Percentiles rank a stretch among this genome's conserved stretches.
Evolutionary conservation across 2,797 vertebrate species (phyloP).

Genomic region (Perodicticus potto): DNA sequence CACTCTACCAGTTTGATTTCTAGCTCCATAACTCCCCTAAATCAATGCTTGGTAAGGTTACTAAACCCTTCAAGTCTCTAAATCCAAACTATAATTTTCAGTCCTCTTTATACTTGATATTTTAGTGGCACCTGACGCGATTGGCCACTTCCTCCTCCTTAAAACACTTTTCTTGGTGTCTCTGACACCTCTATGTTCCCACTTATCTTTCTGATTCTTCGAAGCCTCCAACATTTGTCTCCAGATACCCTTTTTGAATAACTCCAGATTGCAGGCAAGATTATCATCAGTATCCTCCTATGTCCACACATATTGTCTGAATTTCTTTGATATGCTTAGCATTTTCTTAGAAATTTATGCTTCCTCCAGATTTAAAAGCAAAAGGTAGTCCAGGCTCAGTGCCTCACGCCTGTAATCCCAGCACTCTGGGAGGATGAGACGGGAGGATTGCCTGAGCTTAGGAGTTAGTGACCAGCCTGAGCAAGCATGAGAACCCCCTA

Average conservation of each 20-base stretch:
- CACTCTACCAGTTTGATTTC: not conserved
- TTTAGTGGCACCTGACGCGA: not conserved
- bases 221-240: not conserved
- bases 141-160: not conserved
- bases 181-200: not conserved
- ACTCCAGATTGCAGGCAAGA: not conserved
- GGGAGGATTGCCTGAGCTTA: too few species aligned
- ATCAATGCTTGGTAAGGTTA: not conserved
- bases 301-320: not conserved
- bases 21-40: not conserved
- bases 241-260: not conserved
- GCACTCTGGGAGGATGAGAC: too few species aligned
- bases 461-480: too few species aligned
- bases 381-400: not conserved
- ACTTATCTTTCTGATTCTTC: not conserved
- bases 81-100: not conserved
- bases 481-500: too few species aligned
- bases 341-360: constrained; percentile 37
- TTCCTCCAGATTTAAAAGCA: constrained; percentile 12
- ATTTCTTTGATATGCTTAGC: not conserved
- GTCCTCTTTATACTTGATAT: not conserved
- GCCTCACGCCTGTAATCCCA: too few species aligned
- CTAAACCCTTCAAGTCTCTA: not conserved
- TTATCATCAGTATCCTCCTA: not conserved
- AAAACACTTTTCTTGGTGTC: not conserved